Conservation (phyloP, 2,113 vertebrate genomes). For the Lamprotornis superbus region DNA sequence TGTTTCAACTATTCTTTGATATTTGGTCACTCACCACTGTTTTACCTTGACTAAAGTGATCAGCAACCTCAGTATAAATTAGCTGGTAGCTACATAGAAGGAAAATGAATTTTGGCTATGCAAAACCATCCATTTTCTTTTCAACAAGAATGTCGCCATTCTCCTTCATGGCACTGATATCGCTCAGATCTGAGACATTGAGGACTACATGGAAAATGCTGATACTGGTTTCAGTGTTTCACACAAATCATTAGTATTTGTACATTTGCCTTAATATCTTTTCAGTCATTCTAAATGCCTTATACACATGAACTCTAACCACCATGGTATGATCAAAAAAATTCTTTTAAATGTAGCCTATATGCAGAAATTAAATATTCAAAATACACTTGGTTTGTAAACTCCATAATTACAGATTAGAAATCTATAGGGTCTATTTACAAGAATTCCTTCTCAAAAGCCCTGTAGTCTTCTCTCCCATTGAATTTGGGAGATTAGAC, state of each 20-base stretch:
- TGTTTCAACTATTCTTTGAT: not conserved
- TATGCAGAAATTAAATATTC: slow-evolving; percentile 4
- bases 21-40: not conserved
- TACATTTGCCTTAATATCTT: not conserved
- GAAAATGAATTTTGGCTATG: not conserved
- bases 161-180: not conserved
- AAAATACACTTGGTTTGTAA: not conserved
- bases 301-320: not conserved
- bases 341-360: not conserved
- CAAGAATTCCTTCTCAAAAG: not conserved
- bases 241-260: not conserved
- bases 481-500: not conserved
- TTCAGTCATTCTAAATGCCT: not conserved
- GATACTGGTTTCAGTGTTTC: not conserved
- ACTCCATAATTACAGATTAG: not conserved
- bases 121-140: not conserved
- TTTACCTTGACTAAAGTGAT: not conserved
- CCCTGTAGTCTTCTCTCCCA: not conserved
- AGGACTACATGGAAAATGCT: not conserved
- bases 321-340: not conserved
- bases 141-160: not conserved
- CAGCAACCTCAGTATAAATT: not conserved
- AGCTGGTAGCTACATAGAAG: not conserved
- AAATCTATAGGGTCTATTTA: not conserved
- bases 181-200: not conserved